phyloP scores from a whole-genome alignment of 2,888 invertebrate genomes.

The Tortrix viridana region DNA sequence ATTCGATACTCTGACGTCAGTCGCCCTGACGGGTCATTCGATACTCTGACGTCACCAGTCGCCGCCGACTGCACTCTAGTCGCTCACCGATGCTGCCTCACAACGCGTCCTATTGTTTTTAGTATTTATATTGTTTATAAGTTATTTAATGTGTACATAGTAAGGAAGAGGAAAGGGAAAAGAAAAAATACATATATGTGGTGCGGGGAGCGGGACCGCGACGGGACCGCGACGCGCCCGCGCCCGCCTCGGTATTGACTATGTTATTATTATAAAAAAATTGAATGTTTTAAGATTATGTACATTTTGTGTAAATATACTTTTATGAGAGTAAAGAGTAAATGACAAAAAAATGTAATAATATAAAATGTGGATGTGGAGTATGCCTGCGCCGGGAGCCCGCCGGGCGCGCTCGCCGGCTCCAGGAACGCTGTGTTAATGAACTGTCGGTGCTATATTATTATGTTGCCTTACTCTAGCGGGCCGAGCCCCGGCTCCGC shows the following conservation, averaged over 20 bases:
- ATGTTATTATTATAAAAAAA: constrained; percentile 43
- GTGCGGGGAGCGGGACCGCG: constrained; percentile 12
- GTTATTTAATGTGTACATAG: constrained; percentile 80
- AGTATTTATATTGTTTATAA: constrained; percentile 79
- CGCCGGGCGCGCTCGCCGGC: constrained; percentile 1
- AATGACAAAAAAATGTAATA: constrained; percentile 71
- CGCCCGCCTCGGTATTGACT: constrained; percentile 21
- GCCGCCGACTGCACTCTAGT: constrained; percentile 41
- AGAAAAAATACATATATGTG: constrained; percentile 59
- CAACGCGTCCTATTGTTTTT: constrained; percentile 69
- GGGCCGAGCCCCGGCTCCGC: constrained; percentile 34
- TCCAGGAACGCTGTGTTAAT: constrained; percentile 1
- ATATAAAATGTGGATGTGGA: constrained; percentile 48
- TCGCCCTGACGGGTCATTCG: neutral
- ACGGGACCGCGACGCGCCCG: neutral
- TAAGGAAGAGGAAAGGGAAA: constrained; percentile 64
- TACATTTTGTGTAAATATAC: constrained; percentile 76
- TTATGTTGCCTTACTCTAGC: constrained; percentile 39
- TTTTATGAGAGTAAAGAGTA: constrained; percentile 74
- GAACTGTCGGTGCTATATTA: constrained; percentile 36
- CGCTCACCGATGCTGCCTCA: constrained; percentile 48
- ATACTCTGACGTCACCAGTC: constrained; percentile 6
- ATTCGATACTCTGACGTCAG: neutral
- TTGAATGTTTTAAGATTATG: constrained; percentile 69
- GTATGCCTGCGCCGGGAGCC: constrained; percentile 30